Evolutionary conservation across 1,140 invertebrate species (phyloP).

Genomic region (Phocides pigmalion): DNA sequence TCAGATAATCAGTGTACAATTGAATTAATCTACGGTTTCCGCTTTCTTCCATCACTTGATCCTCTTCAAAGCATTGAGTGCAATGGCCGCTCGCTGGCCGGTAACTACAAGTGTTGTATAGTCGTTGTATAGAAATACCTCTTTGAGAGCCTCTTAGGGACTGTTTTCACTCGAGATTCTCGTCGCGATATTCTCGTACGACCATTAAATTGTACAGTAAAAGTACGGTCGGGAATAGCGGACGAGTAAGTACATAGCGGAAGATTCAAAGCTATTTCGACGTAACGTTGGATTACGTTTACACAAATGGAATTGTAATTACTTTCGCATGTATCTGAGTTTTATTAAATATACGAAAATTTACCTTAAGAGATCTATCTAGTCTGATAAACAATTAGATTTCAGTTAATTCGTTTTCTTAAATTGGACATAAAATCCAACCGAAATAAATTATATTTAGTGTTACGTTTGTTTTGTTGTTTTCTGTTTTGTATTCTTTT

Average conservation of each 20-base stretch:
- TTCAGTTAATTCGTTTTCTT: too few relatives aligned
- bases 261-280: too few relatives aligned
- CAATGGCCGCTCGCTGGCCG: slow-evolving; percentile 18
- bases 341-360: too few relatives aligned
- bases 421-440: too few relatives aligned
- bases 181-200: neutral
- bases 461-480: too few relatives aligned
- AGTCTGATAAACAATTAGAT: too few relatives aligned
- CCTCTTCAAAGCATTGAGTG: slow-evolving; percentile 22
- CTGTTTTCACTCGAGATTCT: slow-evolving; percentile 17
- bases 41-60: slow-evolving; percentile 22
- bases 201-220: slow-evolving; percentile 9
- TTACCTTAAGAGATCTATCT: too few relatives aligned
- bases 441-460: too few relatives aligned
- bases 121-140: slow-evolving; percentile 16
- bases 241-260: neutral
- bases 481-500: too few relatives aligned
- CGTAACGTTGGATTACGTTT: too few relatives aligned
- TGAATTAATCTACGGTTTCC: slow-evolving; percentile 22
- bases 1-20: slow-evolving; percentile 22
- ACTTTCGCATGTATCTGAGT: too few relatives aligned
- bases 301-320: too few relatives aligned
- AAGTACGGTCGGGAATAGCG: neutral
- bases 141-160: slow-evolving; percentile 14
- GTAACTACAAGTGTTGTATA: neutral